A percentile compares a stretch with the other conserved stretches of the same genome.
These are phyloP conservation scores for Coregonus sp. DNA, from an alignment of 2,797 vertebrate genomes.

Conservation along the genomic window DNA sequence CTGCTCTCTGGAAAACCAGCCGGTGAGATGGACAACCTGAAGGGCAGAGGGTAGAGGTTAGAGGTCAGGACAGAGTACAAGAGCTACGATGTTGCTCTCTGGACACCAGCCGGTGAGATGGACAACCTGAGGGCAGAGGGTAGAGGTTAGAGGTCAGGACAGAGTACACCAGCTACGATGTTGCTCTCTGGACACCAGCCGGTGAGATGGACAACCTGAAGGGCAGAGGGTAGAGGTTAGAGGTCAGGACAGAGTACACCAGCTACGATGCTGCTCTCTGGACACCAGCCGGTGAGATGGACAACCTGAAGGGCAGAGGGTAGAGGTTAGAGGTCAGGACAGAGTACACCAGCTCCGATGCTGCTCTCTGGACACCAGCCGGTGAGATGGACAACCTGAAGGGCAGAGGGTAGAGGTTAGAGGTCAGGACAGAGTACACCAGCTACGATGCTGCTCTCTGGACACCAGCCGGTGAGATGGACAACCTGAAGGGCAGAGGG, in stretches of 20 bases:
- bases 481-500: neutral
- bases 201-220: too few relatives aligned
- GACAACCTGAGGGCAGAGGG: neutral
- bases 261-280: slow-evolving; percentile 92
- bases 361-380: too few relatives aligned
- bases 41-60: too few relatives aligned
- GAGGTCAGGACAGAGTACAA: slow-evolving; percentile 79
- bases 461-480: neutral
- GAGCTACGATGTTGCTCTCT: slow-evolving; percentile 94
- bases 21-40: too few relatives aligned
- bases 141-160: neutral
- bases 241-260: slow-evolving; percentile 79
- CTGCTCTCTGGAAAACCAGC: too few relatives aligned
- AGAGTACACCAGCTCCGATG: too few relatives aligned
- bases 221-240: too few relatives aligned
- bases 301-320: neutral
- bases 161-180: neutral
- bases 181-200: too few relatives aligned
- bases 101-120: slow-evolving; percentile 83
- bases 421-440: slow-evolving; percentile 77
- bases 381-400: too few relatives aligned
- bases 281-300: slow-evolving; percentile 83
- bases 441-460: slow-evolving; percentile 92
- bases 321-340: slow-evolving; percentile 3
- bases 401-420: too few relatives aligned